Conservation (phyloP, 2,888 invertebrate genomes). For the Sycophila texana region DNA sequence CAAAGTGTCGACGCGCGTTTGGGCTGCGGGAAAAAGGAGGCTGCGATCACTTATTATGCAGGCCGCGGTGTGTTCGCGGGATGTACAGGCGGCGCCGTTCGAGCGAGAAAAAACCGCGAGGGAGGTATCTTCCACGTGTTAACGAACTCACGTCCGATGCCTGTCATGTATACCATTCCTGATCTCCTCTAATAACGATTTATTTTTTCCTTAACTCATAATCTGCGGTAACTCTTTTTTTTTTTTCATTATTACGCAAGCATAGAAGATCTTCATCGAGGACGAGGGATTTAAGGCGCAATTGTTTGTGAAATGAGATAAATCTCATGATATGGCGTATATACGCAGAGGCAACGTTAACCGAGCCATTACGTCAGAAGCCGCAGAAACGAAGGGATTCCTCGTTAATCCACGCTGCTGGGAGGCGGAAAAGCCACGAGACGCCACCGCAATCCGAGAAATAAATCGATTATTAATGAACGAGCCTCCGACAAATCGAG, state of each 20-base stretch:
- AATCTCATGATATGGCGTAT: background rate
- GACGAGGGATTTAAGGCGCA: no score
- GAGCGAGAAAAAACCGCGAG: background rate
- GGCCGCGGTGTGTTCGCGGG: background rate
- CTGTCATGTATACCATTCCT: no score
- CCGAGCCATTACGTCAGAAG: background rate
- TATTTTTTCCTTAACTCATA: background rate
- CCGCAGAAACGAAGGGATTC: background rate
- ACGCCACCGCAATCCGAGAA: conserved; percentile 15
- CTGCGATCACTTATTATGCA: conserved; percentile 32
- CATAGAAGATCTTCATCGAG: no score
- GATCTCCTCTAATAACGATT: background rate
- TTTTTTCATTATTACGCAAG: no score
- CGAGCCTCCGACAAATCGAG: background rate
- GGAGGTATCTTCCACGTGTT: conserved; percentile 5
- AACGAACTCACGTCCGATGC: background rate
- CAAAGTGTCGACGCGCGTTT: conserved; percentile 18
- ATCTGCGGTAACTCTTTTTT: no score
- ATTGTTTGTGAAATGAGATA: background rate
- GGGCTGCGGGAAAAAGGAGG: background rate
- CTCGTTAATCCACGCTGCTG: background rate
- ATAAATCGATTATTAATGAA: conserved; percentile 8
- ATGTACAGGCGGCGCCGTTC: background rate
- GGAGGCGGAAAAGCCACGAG: background rate
- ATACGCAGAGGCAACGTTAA: background rate